Base-by-base conservation (phyloP, 1,140 invertebrate species). In the Pogonomyrmex barbatus region DNA sequence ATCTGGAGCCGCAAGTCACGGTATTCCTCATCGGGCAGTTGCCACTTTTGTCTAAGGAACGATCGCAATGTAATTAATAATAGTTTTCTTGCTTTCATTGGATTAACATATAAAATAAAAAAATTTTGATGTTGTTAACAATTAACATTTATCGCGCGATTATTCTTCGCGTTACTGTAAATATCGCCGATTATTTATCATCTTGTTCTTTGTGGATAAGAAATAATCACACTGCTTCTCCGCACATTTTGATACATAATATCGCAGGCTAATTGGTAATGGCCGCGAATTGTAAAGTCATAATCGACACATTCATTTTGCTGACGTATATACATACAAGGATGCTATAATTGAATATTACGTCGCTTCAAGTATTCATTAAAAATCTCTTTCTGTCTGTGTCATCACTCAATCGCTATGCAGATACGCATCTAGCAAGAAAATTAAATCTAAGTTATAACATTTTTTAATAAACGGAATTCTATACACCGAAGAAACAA, bases 1-100 rank as follows among this genome's bases (percentile, higher is more conserved):
- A 97, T 91, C 96, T 97, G 2, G 97, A 96, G 62, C 93, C 96
- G 90, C 97, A 97, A 73, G 95, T 95, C 73, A 97, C 96, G 89
- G 96, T 96, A 24, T 96, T 96, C 17, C 95, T 95, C 1, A 96
- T 90, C 6, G 97, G 97, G 92, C 97, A 97, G 85, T 95, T 95
- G 24, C 95, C 96, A 45, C 85, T 68, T 89, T 91, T 93, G 58
- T 82, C 93, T 94, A 63, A 39, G 17, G 45, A 73, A 73, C 30
- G 2, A 39, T 24, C 0, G 45, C 4, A 10, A 63, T 42, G 12
- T 17, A 76, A 67, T 58, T 12, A 47, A 36, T 30, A n/a, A 5
- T 10, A 30, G 45, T 24, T 73, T 73, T 3, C 42, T 17, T 14
- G 30, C 6, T 63, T 33, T 78, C 33, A 3, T 58, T 0, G 5